Base-by-base conservation (phyloP, 2,797 vertebrate species). In the Oophaga sylvatica region DNA sequence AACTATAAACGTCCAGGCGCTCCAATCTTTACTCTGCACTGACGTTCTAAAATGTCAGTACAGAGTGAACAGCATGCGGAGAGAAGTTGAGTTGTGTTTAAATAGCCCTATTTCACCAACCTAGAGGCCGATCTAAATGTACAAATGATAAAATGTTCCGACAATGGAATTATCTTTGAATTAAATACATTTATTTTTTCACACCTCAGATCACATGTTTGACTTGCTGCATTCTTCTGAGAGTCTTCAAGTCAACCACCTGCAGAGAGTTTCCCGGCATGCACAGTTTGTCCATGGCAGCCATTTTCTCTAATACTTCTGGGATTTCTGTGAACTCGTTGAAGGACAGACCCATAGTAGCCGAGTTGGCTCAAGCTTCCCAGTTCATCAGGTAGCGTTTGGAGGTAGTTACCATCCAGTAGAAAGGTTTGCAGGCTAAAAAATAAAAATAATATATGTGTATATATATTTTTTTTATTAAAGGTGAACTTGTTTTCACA, bases 281-380 rank as follows among this genome's bases (percentile, higher is more conserved):
- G 89, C 98, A 99, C 56, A 99, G 96, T 86, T 96, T 97, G 92
- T 99, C 98, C 95, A 98, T 94, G 85, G 95, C 95, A 60, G 94
- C 91, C 89, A 99, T 86, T 67, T 96, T 96, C 94, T 98, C 97
- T 91, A 99, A 91, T 41, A 98, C 96, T 62, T 94, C 93, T 4
- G 98, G 98, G 92, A 99, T 94, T 91, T 95, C 92, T 76, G 90
- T 93, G 94, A 99, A 99, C 90, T 97, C 97, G 5, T 99, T 99
- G 94, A 99, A 99, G 91, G 98, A 98, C 87, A 99, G 95, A 70
- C 98, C 96, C 20, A 99, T n/a, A 91, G 29, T 99, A 99, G 90
- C 93, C 95, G 53, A 99, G 96, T 84, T 96, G 95, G 90, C 95
- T 95, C 90, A 99, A 96, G 81, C 94, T 96, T 80, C 96, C 97